These are phyloP conservation scores for Xiphorhynchus elegans DNA, from an alignment of 2,113 vertebrate species.

Conservation along the genomic window DNA sequence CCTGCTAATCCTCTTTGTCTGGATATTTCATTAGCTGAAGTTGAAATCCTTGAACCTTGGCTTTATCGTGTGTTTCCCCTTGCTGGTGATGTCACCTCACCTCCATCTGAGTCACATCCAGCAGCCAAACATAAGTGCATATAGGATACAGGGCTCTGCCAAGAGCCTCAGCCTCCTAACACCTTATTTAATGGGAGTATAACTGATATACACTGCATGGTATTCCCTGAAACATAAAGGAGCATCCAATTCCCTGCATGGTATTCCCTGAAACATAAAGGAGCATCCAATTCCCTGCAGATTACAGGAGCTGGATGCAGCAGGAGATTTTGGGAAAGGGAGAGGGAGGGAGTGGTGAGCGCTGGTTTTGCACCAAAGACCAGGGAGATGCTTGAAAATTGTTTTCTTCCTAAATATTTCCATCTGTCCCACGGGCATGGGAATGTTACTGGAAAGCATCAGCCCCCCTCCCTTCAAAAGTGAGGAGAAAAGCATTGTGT, in stretches of 20 bases:
- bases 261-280: not conserved
- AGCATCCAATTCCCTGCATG: not conserved
- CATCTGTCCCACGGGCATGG: not conserved
- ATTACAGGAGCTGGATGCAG: not conserved
- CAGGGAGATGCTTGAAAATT: not conserved
- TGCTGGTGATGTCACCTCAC: constrained; percentile 39
- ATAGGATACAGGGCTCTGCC: not conserved
- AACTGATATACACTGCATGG: not conserved
- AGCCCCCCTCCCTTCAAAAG: not conserved
- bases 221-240: not conserved
- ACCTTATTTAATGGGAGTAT: constrained; percentile 11
- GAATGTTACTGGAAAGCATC: not conserved
- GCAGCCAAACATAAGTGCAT: not conserved
- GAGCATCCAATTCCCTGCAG: not conserved
- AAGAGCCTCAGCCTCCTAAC: constrained; percentile 12
- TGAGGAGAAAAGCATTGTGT: not conserved
- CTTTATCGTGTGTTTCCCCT: constrained; percentile 18
- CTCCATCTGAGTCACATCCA: constrained; percentile 33
- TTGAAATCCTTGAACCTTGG: constrained; percentile 14
- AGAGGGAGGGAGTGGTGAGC: not conserved
- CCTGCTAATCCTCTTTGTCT: constrained; percentile 49
- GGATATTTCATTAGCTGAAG: constrained; percentile 49
- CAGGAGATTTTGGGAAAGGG: not conserved
- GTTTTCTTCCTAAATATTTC: constrained; percentile 20
- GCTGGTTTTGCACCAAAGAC: not conserved